Conservation (phyloP, 2,888 invertebrate genomes). For the Endotricha flammealis region DNA sequence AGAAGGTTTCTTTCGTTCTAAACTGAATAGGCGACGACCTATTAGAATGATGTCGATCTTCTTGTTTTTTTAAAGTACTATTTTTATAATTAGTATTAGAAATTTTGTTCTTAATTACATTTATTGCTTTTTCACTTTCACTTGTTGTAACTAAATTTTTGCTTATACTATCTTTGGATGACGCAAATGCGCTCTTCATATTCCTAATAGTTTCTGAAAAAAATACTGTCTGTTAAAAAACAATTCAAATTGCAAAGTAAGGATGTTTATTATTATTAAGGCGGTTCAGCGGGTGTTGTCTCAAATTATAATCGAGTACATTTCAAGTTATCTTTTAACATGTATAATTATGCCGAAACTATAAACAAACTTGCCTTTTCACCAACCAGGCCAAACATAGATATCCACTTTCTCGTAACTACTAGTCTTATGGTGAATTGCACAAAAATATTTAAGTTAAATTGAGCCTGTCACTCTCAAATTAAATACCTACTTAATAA, state of each 20-base stretch:
- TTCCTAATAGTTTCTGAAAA: conserved; percentile 37
- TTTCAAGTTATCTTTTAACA: too few species aligned
- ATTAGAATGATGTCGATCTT: conserved; percentile 25
- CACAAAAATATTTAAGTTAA: too few species aligned
- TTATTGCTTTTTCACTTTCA: conserved; percentile 40
- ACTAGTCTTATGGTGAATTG: too few species aligned
- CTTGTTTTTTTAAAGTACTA: conserved; percentile 23
- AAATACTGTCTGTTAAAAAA: neutral
- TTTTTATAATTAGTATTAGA: conserved; percentile 27
- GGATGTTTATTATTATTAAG: neutral
- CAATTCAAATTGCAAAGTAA: neutral
- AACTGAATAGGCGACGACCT: conserved; percentile 22
- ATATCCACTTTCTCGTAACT: too few species aligned
- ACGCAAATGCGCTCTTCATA: conserved; percentile 26
- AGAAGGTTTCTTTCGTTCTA: conserved; percentile 25
- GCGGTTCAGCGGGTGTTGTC: neutral
- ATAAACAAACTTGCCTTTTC: too few species aligned
- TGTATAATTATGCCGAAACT: neutral
- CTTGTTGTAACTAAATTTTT: conserved; percentile 36
- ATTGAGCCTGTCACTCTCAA: too few species aligned
- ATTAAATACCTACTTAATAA: too few species aligned
- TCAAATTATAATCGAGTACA: neutral
- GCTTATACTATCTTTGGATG: conserved; percentile 40
- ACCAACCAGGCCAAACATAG: too few species aligned
- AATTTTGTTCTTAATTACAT: conserved; percentile 32